A percentile compares a stretch with the other conserved stretches of the same genome.
These are phyloP conservation scores for Cataglyphis cursor DNA, from an alignment of 2,888 invertebrate species.

Conservation along the genomic window DNA sequence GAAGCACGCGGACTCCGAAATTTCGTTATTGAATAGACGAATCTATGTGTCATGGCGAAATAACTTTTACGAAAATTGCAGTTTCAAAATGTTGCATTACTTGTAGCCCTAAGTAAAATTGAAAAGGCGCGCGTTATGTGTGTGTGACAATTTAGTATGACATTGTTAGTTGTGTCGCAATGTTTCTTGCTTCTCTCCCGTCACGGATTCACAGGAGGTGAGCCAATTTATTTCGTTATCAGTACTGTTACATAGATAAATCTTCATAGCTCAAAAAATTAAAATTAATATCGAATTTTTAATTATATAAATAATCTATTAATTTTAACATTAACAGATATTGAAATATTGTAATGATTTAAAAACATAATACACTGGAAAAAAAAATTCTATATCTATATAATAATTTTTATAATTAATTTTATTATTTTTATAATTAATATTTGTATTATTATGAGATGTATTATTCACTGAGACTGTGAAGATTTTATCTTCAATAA, in stretches of 20 bases:
- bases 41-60: conserved; percentile 71
- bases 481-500: background rate
- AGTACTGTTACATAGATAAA: background rate
- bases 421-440: background rate
- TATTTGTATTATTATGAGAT: background rate
- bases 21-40: conserved; percentile 61
- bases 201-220: conserved; percentile 87
- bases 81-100: conserved; percentile 59
- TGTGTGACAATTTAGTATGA: conserved; percentile 82
- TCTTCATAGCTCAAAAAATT: background rate
- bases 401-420: background rate
- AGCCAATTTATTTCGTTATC: conserved; percentile 76
- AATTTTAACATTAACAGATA: background rate
- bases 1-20: conserved; percentile 68
- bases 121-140: conserved; percentile 66
- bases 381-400: background rate
- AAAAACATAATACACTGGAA: background rate
- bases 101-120: conserved; percentile 61
- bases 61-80: conserved; percentile 66
- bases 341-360: background rate
- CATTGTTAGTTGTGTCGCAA: conserved; percentile 88
- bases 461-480: background rate
- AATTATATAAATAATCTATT: background rate
- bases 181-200: conserved; percentile 87
- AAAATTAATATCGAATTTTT: background rate